Percentiles rank a stretch among this genome's conserved stretches.
Evolutionary conservation across 2,888 invertebrate genomes (phyloP).

Genomic region (Platerodrilus igneus): DNA sequence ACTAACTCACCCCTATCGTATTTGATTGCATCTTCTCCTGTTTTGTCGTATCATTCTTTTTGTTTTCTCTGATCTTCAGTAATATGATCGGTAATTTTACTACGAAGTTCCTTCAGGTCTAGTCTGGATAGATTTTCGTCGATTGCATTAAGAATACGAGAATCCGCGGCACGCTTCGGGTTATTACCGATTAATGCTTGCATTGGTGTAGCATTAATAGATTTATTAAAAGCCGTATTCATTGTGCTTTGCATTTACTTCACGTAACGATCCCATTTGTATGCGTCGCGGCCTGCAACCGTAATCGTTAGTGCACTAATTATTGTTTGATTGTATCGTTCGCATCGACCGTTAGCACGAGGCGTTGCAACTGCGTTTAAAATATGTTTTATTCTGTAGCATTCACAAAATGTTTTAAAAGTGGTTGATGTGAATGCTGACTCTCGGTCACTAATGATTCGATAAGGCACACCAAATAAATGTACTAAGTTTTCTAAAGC

Average conservation of each 20-base stretch:
- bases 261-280: conserved; percentile 30
- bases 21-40: conserved; percentile 6
- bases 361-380: conserved; percentile 22
- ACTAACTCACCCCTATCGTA: conserved; percentile 21
- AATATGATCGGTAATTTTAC: conserved; percentile 14
- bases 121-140: conserved; percentile 10
- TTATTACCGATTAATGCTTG: conserved; percentile 26
- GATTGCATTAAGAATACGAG: conserved; percentile 12
- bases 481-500: conserved; percentile 17
- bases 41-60: conserved; percentile 20
- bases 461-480: conserved; percentile 29
- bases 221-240: conserved; percentile 26
- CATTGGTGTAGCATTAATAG: conserved; percentile 22
- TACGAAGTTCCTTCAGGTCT: conserved; percentile 15
- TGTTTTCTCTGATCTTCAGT: conserved; percentile 18
- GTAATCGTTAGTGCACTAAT: conserved; percentile 22
- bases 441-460: conserved; percentile 32
- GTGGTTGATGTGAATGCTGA: conserved; percentile 26
- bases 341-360: conserved; percentile 24
- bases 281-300: conserved; percentile 18
- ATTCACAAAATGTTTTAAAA: conserved; percentile 27
- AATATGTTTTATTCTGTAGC: conserved; percentile 28
- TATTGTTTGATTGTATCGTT: conserved; percentile 26
- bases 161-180: conserved; percentile 12
- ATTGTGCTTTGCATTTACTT: conserved; percentile 29